phyloP scores from a whole-genome alignment of 2,113 vertebrate species.

The Pionites leucogaster region DNA sequence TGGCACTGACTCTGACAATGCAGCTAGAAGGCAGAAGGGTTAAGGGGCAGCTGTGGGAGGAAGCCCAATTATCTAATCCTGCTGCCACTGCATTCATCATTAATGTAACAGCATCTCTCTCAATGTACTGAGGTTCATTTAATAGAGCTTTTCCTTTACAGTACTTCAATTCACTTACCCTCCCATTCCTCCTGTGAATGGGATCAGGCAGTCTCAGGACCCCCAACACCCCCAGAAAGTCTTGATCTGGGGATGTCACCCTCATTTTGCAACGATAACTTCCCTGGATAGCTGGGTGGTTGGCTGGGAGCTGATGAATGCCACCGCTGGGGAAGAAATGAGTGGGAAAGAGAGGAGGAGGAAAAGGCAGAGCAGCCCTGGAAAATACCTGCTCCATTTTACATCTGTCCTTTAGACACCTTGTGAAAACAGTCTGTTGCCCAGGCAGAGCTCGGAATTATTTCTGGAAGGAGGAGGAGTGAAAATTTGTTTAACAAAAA shows the following conservation, averaged over 20 bases:
- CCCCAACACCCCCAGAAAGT: not conserved
- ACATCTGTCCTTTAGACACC: not conserved
- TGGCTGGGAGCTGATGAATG: not conserved
- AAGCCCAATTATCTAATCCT: not conserved
- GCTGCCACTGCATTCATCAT: not conserved
- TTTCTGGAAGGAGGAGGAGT: not conserved
- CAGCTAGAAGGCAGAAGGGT: not conserved
- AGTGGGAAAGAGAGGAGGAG: not conserved
- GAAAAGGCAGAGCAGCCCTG: not conserved
- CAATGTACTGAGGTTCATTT: not conserved
- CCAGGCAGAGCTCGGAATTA: not conserved
- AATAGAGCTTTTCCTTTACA: not conserved
- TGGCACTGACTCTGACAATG: not conserved
- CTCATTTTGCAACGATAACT: not conserved
- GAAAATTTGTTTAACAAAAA: not conserved
- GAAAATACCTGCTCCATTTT: conserved; percentile 5
- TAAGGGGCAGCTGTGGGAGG: not conserved
- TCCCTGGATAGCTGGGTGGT: not conserved
- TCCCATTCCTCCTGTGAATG: not conserved
- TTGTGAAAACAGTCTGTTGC: accelerated
- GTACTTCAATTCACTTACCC: not conserved
- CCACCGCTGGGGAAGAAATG: not conserved
- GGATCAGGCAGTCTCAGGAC: not conserved
- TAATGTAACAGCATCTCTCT: not conserved
- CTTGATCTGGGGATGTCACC: not conserved